A percentile compares a stretch with the other conserved stretches of the same genome.
These are phyloP conservation scores for Drosophila simulans DNA, from an alignment of 1,140 invertebrate species.

Conservation along the genomic window DNA sequence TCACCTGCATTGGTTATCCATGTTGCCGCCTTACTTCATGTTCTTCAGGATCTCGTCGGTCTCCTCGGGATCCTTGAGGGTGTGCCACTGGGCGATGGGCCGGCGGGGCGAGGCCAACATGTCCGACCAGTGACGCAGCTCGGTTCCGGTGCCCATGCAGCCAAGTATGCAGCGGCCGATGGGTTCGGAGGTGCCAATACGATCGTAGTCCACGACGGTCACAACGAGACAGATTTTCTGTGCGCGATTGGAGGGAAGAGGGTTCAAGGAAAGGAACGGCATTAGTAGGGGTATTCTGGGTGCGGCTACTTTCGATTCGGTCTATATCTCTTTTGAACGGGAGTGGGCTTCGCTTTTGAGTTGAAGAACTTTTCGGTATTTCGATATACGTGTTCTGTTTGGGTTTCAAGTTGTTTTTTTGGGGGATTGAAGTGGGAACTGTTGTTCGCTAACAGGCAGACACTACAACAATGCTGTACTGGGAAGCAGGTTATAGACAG, in stretches of 20 bases:
- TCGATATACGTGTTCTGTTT: slow-evolving; percentile 65
- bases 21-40: slow-evolving; percentile 78
- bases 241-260: slow-evolving; percentile 43
- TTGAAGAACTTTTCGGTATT: slow-evolving; percentile 63
- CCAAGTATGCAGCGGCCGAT: slow-evolving; percentile 99
- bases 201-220: slow-evolving; percentile 99
- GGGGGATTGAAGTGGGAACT: slow-evolving; percentile 45
- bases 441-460: slow-evolving; percentile 59
- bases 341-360: slow-evolving; percentile 41
- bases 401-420: slow-evolving; percentile 34
- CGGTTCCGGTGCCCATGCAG: slow-evolving; percentile 98
- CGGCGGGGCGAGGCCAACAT: slow-evolving; percentile 99
- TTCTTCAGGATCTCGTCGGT: slow-evolving; percentile 87
- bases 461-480: slow-evolving; percentile 52
- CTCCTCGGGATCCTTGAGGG: slow-evolving; percentile 98
- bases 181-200: slow-evolving; percentile 99
- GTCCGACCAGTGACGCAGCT: slow-evolving; percentile 99
- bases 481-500: slow-evolving; percentile 57
- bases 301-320: slow-evolving; percentile 10
- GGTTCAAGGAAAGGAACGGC: slow-evolving; percentile 36
- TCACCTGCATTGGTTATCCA: slow-evolving; percentile 61
- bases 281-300: slow-evolving; percentile 25
- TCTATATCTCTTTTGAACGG: slow-evolving; percentile 33
- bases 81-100: slow-evolving; percentile 99
- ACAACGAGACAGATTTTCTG: slow-evolving; percentile 99